Conservation (phyloP, 2,888 invertebrate genomes). For the Dynastes hyllus region DNA sequence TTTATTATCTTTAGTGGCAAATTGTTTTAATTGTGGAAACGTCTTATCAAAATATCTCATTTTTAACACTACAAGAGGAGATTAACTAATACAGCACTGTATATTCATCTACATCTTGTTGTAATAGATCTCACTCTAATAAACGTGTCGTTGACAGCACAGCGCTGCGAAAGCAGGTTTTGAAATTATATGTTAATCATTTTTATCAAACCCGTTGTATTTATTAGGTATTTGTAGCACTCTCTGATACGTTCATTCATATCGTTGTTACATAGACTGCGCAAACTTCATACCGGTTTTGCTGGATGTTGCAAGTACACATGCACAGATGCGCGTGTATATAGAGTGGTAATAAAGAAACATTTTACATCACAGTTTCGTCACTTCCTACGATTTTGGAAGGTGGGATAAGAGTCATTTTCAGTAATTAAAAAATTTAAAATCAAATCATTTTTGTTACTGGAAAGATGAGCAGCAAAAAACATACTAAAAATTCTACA, state of each 20-base stretch:
- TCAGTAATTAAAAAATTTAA: too few relatives aligned
- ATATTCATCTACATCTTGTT: slow-evolving; percentile 25
- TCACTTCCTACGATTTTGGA: too few relatives aligned
- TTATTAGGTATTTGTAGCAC: slow-evolving; percentile 35
- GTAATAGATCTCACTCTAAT: slow-evolving; percentile 35
- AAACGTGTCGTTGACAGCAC: slow-evolving; percentile 40
- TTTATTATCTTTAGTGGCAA: too few relatives aligned
- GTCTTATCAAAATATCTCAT: neutral
- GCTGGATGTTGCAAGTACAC: neutral
- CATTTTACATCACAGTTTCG: too few relatives aligned
- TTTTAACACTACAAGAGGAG: neutral
- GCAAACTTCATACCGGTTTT: slow-evolving; percentile 5
- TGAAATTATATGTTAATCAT: slow-evolving; percentile 36
- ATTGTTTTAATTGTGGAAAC: too few relatives aligned
- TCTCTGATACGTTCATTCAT: slow-evolving; percentile 29
- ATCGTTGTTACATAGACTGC: neutral
- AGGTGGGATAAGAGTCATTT: too few relatives aligned
- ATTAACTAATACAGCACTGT: neutral
- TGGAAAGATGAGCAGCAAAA: too few relatives aligned
- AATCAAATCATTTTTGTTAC: too few relatives aligned
- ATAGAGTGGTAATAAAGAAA: neutral
- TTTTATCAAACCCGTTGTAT: slow-evolving; percentile 44
- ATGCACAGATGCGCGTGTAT: neutral
- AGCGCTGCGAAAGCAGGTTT: slow-evolving; percentile 18
- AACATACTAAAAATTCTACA: too few relatives aligned